A percentile compares a stretch with the other conserved stretches of the same genome.
Evolutionary conservation across 2,113 vertebrate genomes (phyloP).

Genomic region (Tupaia chinensis): DNA sequence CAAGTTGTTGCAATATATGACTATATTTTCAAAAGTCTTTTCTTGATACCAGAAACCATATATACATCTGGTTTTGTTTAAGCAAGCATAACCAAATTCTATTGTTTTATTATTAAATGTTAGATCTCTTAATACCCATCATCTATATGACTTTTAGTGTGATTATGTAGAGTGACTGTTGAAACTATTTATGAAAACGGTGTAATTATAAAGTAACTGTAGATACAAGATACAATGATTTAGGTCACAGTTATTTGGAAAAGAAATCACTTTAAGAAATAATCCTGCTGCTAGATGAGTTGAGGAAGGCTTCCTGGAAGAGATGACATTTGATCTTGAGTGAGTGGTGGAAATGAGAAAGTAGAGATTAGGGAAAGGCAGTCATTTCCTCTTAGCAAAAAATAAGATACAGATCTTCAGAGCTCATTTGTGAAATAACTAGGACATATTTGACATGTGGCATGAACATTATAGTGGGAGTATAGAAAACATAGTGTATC

Average conservation of each 20-base stretch:
- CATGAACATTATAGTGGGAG: neutral
- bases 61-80: constrained; percentile 12
- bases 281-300: neutral
- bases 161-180: neutral
- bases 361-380: neutral
- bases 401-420: neutral
- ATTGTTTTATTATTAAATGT: neutral
- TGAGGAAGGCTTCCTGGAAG: constrained; percentile 25
- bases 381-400: constrained; percentile 35
- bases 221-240: neutral
- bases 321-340: constrained; percentile 29
- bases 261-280: constrained; percentile 51
- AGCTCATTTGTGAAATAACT: neutral
- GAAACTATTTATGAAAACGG: neutral
- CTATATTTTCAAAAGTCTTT: neutral
- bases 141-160: neutral
- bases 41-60: constrained; percentile 8
- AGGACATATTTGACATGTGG: neutral
- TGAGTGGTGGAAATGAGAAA: neutral
- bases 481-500: neutral
- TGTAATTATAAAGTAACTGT: neutral
- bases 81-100: neutral
- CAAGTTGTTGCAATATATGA: no score
- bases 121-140: neutral
- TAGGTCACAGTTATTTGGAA: neutral